Conservation (phyloP, 2,113 vertebrate genomes). For the Morphnarchus princeps region DNA sequence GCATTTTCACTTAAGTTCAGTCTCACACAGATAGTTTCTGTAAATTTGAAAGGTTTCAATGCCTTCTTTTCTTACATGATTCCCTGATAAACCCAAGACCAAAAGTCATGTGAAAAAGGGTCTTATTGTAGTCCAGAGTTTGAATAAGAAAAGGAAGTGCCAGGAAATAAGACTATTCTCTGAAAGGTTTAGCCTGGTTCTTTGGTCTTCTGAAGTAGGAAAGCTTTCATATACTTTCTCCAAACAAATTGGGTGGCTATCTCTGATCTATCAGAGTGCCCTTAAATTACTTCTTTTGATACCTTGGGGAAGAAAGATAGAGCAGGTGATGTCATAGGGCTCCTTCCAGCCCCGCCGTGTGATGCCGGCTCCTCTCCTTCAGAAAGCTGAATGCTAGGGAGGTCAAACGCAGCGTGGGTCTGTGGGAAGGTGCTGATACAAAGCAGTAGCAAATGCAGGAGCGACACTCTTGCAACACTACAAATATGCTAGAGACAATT, state of each 20-base stretch:
- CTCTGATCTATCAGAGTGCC: slow-evolving; percentile 34
- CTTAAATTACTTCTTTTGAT: slow-evolving; percentile 44
- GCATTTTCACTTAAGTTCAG: background rate
- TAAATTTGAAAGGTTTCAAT: background rate
- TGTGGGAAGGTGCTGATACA: background rate
- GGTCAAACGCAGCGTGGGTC: rapidly evolving
- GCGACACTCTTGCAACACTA: background rate
- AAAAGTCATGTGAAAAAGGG: background rate
- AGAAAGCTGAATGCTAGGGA: background rate
- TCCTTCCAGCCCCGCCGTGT: background rate
- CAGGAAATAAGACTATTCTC: background rate
- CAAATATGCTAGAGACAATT: background rate
- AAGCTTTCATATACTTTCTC: slow-evolving; percentile 17
- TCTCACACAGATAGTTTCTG: background rate
- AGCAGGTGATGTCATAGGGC: background rate
- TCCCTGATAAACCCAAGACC: background rate
- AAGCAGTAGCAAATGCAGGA: background rate
- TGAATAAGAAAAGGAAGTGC: background rate
- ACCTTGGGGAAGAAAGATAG: slow-evolving; percentile 46
- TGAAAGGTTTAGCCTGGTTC: background rate
- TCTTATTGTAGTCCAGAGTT: background rate
- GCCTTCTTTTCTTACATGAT: background rate
- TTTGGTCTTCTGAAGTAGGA: slow-evolving; percentile 14
- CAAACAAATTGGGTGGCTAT: slow-evolving; percentile 61
- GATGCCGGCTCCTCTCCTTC: background rate